These are phyloP conservation scores for Panagrolaimus sp. DNA, from an alignment of 1,140 invertebrate species.

Conservation along the genomic window DNA sequence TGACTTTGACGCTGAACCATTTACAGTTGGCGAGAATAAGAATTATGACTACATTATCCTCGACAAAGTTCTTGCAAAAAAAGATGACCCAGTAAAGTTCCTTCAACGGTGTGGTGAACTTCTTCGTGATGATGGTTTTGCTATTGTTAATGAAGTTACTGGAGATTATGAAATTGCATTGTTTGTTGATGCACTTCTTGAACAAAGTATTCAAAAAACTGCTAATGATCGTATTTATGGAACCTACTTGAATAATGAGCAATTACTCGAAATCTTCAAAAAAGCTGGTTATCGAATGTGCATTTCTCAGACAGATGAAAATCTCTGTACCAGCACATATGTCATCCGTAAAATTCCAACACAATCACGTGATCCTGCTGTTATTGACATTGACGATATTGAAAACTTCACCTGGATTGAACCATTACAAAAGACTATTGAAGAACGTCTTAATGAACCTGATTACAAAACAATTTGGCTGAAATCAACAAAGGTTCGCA, in stretches of 20 bases:
- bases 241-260: conserved; percentile 54
- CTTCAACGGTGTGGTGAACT: conserved; percentile 62
- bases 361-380: conserved; percentile 43
- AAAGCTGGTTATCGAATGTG: conserved; percentile 58
- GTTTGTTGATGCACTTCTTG: conserved; percentile 63
- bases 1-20: conserved; percentile 40
- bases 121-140: conserved; percentile 69
- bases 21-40: conserved; percentile 45
- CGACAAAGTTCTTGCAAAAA: conserved; percentile 54
- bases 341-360: conserved; percentile 44
- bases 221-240: conserved; percentile 34
- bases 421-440: conserved; percentile 57
- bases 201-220: conserved; percentile 63
- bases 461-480: conserved; percentile 66
- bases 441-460: conserved; percentile 66
- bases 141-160: conserved; percentile 63
- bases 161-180: conserved; percentile 50
- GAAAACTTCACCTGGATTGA: conserved; percentile 71
- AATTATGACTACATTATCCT: conserved; percentile 52
- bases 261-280: conserved; percentile 59
- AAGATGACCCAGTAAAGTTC: conserved; percentile 54
- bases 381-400: conserved; percentile 59
- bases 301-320: conserved; percentile 38
- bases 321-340: conserved; percentile 44
- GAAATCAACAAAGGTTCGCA: conserved; percentile 63